Base-by-base conservation (phyloP, 2,888 invertebrate genomes). In the Chymomyza procnemis region DNA sequence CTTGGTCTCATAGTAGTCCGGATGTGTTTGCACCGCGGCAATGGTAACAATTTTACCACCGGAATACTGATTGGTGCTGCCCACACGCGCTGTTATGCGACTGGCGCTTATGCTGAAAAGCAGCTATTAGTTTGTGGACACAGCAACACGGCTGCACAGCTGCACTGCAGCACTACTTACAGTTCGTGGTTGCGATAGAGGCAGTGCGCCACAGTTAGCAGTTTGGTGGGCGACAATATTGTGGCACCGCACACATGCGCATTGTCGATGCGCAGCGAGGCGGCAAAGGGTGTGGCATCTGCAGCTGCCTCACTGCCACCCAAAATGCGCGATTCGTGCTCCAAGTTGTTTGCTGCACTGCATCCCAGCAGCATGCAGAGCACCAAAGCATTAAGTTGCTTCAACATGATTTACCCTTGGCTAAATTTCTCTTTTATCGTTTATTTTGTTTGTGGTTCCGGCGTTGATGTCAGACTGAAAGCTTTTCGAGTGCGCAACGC, bases 191-290 rank as follows among this genome's bases (percentile, higher is more conserved):
- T 50, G 18, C 82, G 76, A 0, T 76, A 67, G 3, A 87, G 68
- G 62, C 91, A 90, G 59, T 90, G 91, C 4, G 90, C 90, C 1
- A 90, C 88, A 3, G 91, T 90, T 6, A 90, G 73, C 9, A 90
- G 66, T 8, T 79, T 70, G 0, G 66, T 72, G 0, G 0, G 8
- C 0, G 76, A 74, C 18, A 89, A 9, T 16, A 90, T 89, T 61
- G 70, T 79, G 9, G 82, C 91, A 12, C 91, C 90, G 60, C 91
- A 91, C 1, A 75, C 72, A 67, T 90, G 89, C 2, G 74, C 78
- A 19, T 76, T 76, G 57, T 89, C 82, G 55, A 86, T 69, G 16
- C 90, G 85, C 22, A 91, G 69, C 0, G 92, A 91, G 6, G 87
- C 86, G 61, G 89, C 89, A 72, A 88, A 88, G 2, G 90, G 89